phyloP scores from a whole-genome alignment of 2,888 invertebrate genomes.

The Eulithis testata region DNA sequence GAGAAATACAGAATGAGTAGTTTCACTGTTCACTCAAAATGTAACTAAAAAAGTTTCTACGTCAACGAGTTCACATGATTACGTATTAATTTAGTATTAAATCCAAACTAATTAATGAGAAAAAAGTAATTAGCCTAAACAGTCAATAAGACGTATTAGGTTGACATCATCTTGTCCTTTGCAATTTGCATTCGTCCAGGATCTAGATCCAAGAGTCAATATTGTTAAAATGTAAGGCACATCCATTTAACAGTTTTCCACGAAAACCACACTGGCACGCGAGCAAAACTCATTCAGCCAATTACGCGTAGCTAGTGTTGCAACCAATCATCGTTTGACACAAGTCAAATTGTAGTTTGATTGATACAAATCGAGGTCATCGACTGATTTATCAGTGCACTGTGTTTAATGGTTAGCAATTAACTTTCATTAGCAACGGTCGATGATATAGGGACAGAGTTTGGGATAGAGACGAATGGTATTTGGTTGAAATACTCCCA shows the following conservation, averaged over 20 bases:
- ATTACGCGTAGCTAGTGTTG: constrained; percentile 76
- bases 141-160: no score
- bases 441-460: constrained; percentile 32
- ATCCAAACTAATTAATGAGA: no score
- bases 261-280: constrained; percentile 62
- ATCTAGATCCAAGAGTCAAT: no score
- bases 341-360: constrained; percentile 79
- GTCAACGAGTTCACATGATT: no score
- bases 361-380: constrained; percentile 80
- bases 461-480: constrained; percentile 26
- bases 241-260: constrained; percentile 50
- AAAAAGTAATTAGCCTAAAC: no score
- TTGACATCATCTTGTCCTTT: no score
- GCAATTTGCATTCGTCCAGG: no score
- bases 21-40: no score
- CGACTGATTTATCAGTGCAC: constrained; percentile 74
- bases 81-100: no score
- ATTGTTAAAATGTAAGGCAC: constrained; percentile 14
- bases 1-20: no score
- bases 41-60: no score
- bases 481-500: not conserved
- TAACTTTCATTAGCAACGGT: constrained; percentile 57
- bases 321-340: constrained; percentile 83
- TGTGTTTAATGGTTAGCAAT: constrained; percentile 58
- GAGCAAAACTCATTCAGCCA: constrained; percentile 78